Percentiles rank a stretch among this genome's conserved stretches.
These are phyloP conservation scores for Drosophila insularis DNA, from an alignment of 1,140 invertebrate species.

Conservation along the genomic window DNA sequence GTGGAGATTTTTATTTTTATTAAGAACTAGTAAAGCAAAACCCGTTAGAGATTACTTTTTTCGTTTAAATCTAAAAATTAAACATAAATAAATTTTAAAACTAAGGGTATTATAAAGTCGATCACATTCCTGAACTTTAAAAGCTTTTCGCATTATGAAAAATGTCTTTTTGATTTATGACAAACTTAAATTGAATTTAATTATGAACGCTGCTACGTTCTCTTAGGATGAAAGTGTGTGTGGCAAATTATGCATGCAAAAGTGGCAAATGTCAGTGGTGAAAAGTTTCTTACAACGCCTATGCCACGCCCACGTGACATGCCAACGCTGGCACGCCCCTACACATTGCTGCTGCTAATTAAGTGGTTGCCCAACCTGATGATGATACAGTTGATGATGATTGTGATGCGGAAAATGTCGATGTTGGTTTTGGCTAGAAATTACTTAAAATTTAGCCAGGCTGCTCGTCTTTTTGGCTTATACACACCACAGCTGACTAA, in stretches of 20 bases:
- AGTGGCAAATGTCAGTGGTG: slow-evolving; percentile 39
- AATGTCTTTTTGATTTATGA: slow-evolving; percentile 63
- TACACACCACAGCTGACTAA: slow-evolving; percentile 39
- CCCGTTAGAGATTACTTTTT: no score
- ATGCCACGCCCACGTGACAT: neutral
- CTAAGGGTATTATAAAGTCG: slow-evolving; percentile 12
- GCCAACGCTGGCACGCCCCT: neutral
- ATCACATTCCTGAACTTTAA: neutral
- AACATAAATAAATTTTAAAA: no score
- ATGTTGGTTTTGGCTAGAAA: slow-evolving; percentile 26
- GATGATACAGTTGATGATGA: slow-evolving; percentile 1
- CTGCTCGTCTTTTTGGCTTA: slow-evolving; percentile 28
- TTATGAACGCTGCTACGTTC: slow-evolving; percentile 41
- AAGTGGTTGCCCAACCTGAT: slow-evolving; percentile 23
- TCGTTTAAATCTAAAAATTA: no score
- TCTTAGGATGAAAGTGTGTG: slow-evolving; percentile 32
- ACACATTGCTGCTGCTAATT: slow-evolving; percentile 40
- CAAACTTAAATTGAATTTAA: slow-evolving; percentile 71
- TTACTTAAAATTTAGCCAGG: slow-evolving; percentile 45
- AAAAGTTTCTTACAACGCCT: neutral
- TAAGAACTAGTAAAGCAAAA: no score
- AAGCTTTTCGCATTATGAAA: slow-evolving; percentile 6
- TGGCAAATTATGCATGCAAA: slow-evolving; percentile 69
- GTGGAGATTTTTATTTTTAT: no score
- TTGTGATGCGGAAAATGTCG: slow-evolving; percentile 40